phyloP scores from a whole-genome alignment of 2,888 invertebrate species.

The Adelphocoris suturalis region DNA sequence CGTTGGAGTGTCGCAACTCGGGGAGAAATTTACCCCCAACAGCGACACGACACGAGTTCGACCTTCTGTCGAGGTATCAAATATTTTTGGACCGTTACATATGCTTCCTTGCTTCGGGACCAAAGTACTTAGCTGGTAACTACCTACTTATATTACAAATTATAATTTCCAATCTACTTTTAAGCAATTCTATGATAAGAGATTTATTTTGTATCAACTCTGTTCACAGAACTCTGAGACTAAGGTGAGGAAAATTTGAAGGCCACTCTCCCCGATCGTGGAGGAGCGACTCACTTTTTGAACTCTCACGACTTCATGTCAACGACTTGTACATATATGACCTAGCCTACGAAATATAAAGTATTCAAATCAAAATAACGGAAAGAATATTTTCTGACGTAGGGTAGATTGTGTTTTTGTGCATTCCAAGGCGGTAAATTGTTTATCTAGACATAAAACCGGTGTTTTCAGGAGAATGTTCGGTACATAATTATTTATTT shows the following conservation, averaged over 20 bases:
- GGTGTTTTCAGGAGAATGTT: background rate
- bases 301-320: background rate
- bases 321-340: background rate
- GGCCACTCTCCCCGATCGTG: background rate
- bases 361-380: background rate
- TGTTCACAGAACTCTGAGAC: constrained; percentile 32
- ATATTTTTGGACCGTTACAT: no score
- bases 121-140: no score
- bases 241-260: constrained; percentile 63
- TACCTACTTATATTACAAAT: no score
- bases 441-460: background rate
- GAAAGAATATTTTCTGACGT: background rate
- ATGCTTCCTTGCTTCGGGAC: no score
- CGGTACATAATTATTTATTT: background rate
- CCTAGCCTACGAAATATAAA: background rate
- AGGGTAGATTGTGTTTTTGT: background rate
- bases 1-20: no score
- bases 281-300: background rate
- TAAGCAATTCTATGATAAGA: no score
- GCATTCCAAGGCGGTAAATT: constrained; percentile 5
- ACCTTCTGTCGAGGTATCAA: no score
- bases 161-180: no score
- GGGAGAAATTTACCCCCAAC: no score
- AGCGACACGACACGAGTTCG: no score
- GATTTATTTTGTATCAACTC: background rate